Base-by-base conservation (phyloP, 2,113 vertebrate species). In the Cromileptes altivelis region DNA sequence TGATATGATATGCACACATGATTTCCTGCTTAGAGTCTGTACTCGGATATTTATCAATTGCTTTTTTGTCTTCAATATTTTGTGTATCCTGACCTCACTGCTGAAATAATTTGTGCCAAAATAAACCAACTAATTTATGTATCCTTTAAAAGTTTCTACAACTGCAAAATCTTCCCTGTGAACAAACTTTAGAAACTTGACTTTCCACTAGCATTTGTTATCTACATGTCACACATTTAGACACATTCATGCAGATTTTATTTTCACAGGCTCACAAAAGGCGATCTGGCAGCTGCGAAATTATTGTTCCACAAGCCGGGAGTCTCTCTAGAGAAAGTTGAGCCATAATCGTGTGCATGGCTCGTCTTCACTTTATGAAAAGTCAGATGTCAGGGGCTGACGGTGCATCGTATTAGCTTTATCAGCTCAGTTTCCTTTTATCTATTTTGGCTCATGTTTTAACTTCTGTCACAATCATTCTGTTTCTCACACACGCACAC, bases 401-500 rank as follows among this genome's bases (percentile, higher is more conserved):
- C 40, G 30, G 6, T 52, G 23, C 70, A 21, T 27, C 17, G 12
- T 33, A 11, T 58, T 57, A 53, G 60, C 56, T 74, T 37, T 61
- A 57, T 47, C 6, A 2, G 19, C 19, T 77, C 6, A 21, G 58
- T 62, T 78, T 88, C 69, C 47, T 70, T 80, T 70, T 40, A 53
- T 55, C 47, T 61, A 25, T 63, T 68, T 67, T 49, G 68, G 60
- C 52, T 45, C 1, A 10, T 74, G 77, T 79, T 42, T 56, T 33
- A 77, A 68, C 64, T 60, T 76, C 49, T 73, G 56, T 84, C 75
- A 67, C 70, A 67, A 23, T 69, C n/a, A 52, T 47, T 80, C 8
- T 57, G 42, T 70, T 12, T 58, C 45, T 53, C 27, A 53, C 21
- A 14, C 21, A 42, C 6, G n/a, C 6, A 40, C 18, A 18, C 21